Evolutionary conservation across 2,888 invertebrate species (phyloP).

Genomic region (Brachypalpus laphriformis): DNA sequence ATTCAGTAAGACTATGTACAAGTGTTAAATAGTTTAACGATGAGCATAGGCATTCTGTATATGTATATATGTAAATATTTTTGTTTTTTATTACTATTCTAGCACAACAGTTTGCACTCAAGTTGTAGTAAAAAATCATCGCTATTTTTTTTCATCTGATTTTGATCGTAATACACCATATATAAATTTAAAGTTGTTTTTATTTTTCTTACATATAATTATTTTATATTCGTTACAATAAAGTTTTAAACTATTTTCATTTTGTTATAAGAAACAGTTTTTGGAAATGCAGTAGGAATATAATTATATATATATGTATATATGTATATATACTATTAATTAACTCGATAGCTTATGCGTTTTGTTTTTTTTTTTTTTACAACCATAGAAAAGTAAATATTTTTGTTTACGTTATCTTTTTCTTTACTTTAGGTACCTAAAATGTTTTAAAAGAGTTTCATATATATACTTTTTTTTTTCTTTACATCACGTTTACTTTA

Average conservation of each 20-base stretch:
- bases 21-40: conserved; percentile 56
- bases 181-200: conserved; percentile 57
- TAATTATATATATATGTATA: conserved; percentile 46
- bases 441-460: conserved; percentile 68
- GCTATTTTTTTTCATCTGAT: conserved; percentile 39
- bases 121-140: conserved; percentile 58
- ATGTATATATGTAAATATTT: conserved; percentile 59
- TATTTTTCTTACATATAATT: conserved; percentile 28
- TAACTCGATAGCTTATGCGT: conserved; percentile 74
- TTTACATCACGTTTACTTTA: conserved; percentile 75
- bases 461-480: conserved; percentile 76
- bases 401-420: conserved; percentile 66
- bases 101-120: conserved; percentile 65
- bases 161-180: conserved; percentile 64
- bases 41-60: conserved; percentile 67
- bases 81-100: conserved; percentile 58
- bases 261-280: conserved; percentile 69
- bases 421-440: conserved; percentile 72
- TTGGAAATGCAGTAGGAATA: conserved; percentile 73
- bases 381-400: conserved; percentile 75
- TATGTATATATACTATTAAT: conserved; percentile 69
- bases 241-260: conserved; percentile 49
- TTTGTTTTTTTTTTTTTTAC: conserved; percentile 64
- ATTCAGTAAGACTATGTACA: conserved; percentile 53
- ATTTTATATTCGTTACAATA: conserved; percentile 71